These are phyloP conservation scores for Nemoura dubitans DNA, from an alignment of 2,888 invertebrate genomes.

Conservation along the genomic window DNA sequence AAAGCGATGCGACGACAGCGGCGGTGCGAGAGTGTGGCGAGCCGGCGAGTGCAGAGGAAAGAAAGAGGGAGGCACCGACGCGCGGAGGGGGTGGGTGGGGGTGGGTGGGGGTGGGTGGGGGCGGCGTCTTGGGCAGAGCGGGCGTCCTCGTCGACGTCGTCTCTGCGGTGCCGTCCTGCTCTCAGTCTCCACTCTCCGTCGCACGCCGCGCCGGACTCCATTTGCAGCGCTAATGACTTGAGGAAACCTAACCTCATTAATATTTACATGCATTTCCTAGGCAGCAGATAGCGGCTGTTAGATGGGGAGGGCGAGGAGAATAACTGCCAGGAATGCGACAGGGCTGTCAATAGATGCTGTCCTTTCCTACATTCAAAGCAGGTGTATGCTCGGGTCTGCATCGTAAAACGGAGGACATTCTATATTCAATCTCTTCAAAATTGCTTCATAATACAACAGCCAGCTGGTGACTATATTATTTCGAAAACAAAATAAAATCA, in stretches of 20 bases:
- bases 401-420: not conserved
- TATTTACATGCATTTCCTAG: slow-evolving; percentile 51
- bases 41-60: not conserved
- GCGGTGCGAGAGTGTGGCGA: not conserved
- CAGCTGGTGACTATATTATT: slow-evolving; percentile 47
- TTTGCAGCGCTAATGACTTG: slow-evolving; percentile 51
- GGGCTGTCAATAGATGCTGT: not conserved
- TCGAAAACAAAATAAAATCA: slow-evolving; percentile 42
- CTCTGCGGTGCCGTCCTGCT: slow-evolving; percentile 18
- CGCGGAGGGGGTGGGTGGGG: not conserved
- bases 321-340: not conserved
- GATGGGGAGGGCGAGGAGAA: slow-evolving; percentile 26
- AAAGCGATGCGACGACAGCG: not conserved
- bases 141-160: not conserved
- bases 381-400: not conserved
- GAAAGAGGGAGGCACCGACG: not conserved
- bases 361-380: not conserved
- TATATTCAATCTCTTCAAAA: slow-evolving; percentile 41
- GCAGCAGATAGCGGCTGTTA: slow-evolving; percentile 36
- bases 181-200: too few species aligned
- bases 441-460: slow-evolving; percentile 41
- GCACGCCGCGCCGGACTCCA: slow-evolving; percentile 47
- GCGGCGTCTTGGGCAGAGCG: not conserved
- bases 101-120: not conserved
- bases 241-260: slow-evolving; percentile 52